Evolutionary conservation across 2,797 vertebrate species (phyloP).

Genomic region (Sebastes kiyomatsui): DNA sequence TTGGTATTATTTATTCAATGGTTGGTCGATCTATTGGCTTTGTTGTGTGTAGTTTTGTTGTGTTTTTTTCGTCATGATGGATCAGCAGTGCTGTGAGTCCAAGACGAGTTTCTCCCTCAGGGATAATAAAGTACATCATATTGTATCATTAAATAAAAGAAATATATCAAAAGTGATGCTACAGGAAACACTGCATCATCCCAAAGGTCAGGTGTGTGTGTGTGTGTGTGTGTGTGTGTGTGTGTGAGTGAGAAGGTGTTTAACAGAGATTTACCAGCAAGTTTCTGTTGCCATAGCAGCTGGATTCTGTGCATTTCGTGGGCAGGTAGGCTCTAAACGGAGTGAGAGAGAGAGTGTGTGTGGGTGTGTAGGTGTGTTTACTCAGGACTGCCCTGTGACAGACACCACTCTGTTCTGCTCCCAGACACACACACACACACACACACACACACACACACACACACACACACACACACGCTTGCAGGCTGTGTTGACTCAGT

Average conservation of each 20-base stretch:
- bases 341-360: constrained; percentile 9
- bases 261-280: constrained; percentile 43
- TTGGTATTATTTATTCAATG: not conserved
- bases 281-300: constrained; percentile 67
- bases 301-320: constrained; percentile 61
- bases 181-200: constrained; percentile 8
- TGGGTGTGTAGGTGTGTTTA: constrained; percentile 21
- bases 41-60: not conserved
- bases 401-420: constrained; percentile 51
- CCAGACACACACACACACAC: not conserved
- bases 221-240: not conserved
- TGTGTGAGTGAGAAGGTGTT: not conserved
- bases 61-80: not conserved
- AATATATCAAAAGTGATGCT: constrained; percentile 2
- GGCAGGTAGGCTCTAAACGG: constrained; percentile 53
- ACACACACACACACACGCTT: constrained; percentile 4
- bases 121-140: not conserved
- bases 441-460: constrained; percentile 2
- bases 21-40: not conserved
- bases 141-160: not conserved
- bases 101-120: not conserved
- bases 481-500: constrained; percentile 56
- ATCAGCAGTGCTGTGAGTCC: not conserved
- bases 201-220: constrained; percentile 20
- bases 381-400: constrained; percentile 49